Evolutionary conservation across 2,797 vertebrate species (phyloP), one percentile per base, ranked within the genome.

Genomic region (Helicolenus hilgendorfi): DNA sequence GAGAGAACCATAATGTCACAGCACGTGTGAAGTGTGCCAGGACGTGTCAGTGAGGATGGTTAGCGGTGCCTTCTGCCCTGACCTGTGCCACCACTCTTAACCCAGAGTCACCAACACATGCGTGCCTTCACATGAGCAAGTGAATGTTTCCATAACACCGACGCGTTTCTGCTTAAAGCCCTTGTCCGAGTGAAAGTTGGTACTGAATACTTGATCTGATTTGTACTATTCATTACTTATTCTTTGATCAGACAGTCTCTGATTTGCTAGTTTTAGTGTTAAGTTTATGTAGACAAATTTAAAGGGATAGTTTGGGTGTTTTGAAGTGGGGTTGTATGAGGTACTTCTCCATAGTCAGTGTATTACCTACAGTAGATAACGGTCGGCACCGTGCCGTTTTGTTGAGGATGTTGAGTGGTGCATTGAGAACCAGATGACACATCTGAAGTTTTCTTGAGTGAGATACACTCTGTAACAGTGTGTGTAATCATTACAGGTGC

Each of bases 21-120:
- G 91, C 64, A 72, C 2, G 82, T 65, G 59, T 76, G 70, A 72
- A 88, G 88, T 91, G 90, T 91, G 86, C 82, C 79, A 62, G 68
- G 36, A 24, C 13, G 79, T 94, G 93, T 94, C 93, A 92, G 60
- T 27, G 72, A 72, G 68, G 86, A 60, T 91, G 85, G 84, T 96
- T 95, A 96, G 84, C 88, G 10, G 81, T 77, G 94, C 79, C 90
- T 92, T 89, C 81, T 95, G 94, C 85, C 88, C 93, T 94, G 95
- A 95, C 91, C 93, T 79, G 74, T 73, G 67, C 82, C 45, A 63
- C 77, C 22, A 4, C 35, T 26, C 36, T 69, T 4, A 53, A 64
- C 24, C 58, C 24, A 73, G 69, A 86, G 36, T 53, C 75, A 68
- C 80, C 73, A 14, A 75, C 24, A 49, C 60, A 84, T 45, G 62